These are phyloP conservation scores for Oryzias javanicus DNA, from an alignment of 2,113 vertebrate species.

Conservation along the genomic window DNA sequence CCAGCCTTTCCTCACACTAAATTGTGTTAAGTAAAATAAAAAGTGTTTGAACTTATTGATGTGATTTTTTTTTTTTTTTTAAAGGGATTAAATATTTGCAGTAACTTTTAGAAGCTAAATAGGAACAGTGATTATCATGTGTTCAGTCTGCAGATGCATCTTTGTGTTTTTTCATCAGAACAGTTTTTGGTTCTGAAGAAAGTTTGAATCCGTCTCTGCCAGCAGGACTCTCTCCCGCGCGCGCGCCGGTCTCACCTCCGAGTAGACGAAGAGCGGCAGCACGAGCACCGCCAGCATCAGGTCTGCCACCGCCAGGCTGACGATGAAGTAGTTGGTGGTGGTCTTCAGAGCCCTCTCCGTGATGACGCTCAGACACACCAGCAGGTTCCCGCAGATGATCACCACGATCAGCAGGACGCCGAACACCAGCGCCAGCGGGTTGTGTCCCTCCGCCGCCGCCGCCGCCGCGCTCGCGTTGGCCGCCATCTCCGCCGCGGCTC, in stretches of 20 bases:
- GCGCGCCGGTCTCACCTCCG: constrained; percentile 83
- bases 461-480: constrained; percentile 59
- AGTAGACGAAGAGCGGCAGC: constrained; percentile 90
- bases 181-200: too few species aligned
- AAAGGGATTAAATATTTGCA: too few species aligned
- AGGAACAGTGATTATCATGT: too few species aligned
- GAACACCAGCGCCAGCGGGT: constrained; percentile 81
- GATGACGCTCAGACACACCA: constrained; percentile 90
- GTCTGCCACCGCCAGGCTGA: constrained; percentile 91
- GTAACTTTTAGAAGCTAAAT: too few species aligned
- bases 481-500: constrained; percentile 64
- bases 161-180: too few species aligned
- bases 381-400: constrained; percentile 87
- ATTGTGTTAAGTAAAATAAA: too few species aligned
- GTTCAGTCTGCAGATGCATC: too few species aligned
- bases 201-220: too few species aligned
- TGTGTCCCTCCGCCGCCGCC: constrained; percentile 43
- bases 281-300: constrained; percentile 89
- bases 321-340: constrained; percentile 96
- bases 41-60: too few species aligned
- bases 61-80: too few species aligned
- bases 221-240: too few species aligned
- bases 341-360: constrained; percentile 91
- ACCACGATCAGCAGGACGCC: constrained; percentile 85
- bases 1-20: too few species aligned